Evolutionary conservation across 2,113 vertebrate genomes (phyloP).

Genomic region (Microcebus tavaratra): DNA sequence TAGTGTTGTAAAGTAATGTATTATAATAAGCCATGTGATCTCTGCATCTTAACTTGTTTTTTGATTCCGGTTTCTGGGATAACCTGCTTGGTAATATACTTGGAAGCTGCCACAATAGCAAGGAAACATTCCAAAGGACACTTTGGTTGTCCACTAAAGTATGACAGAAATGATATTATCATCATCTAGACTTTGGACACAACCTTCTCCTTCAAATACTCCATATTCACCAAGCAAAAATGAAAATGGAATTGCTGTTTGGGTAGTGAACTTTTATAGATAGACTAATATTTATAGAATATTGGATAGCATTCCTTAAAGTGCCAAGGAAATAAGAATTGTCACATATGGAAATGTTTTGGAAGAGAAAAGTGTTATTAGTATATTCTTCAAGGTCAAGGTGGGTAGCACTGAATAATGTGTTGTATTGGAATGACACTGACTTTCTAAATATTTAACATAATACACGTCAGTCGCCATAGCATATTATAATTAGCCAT

Average conservation of each 20-base stretch:
- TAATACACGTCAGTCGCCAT: not conserved
- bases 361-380: conserved; percentile 27
- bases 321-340: conserved; percentile 62
- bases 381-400: conserved; percentile 48
- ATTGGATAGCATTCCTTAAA: conserved; percentile 44
- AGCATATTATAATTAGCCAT: conserved; percentile 33
- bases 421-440: conserved; percentile 41
- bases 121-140: not conserved
- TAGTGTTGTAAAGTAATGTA: not conserved
- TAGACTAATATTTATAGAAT: not conserved
- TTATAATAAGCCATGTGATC: not conserved
- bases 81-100: not conserved
- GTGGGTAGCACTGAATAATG: conserved; percentile 6
- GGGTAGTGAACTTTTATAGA: not conserved
- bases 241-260: conserved; percentile 54
- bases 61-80: not conserved
- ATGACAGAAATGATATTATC: not conserved
- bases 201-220: conserved; percentile 3
- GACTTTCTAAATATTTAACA: conserved; percentile 35
- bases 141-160: not conserved
- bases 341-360: conserved; percentile 27
- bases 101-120: not conserved
- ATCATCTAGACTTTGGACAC: conserved; percentile 10
- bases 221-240: conserved; percentile 40
- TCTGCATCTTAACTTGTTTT: not conserved